A percentile compares a stretch with the other conserved stretches of the same genome.
Evolutionary conservation across 1,140 invertebrate genomes (phyloP).

Genomic region (Pogonognathellus flavescens): DNA sequence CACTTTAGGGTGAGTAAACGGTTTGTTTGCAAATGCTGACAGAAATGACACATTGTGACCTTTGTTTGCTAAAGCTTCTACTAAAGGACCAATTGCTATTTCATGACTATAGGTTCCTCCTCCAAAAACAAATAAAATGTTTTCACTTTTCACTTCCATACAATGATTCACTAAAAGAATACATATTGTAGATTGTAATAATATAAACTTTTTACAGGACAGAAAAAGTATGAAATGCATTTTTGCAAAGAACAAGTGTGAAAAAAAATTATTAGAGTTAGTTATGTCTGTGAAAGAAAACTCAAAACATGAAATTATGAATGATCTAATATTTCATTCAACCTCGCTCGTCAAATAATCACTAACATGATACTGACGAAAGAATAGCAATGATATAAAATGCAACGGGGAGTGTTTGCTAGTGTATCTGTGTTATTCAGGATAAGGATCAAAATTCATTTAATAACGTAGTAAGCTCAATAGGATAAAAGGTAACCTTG

Average conservation of each 20-base stretch:
- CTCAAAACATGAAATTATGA: too few relatives aligned
- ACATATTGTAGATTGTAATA: neutral
- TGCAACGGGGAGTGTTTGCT: too few relatives aligned
- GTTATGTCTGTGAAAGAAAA: too few relatives aligned
- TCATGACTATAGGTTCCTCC: slow-evolving; percentile 53
- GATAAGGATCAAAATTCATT: too few relatives aligned
- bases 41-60: slow-evolving; percentile 60
- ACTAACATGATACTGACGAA: too few relatives aligned
- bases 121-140: slow-evolving; percentile 52
- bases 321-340: too few relatives aligned
- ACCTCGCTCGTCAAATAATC: too few relatives aligned
- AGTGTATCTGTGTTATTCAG: too few relatives aligned
- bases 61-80: slow-evolving; percentile 51
- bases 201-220: neutral
- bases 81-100: slow-evolving; percentile 50
- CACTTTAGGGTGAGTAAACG: slow-evolving; percentile 14
- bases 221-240: neutral
- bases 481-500: too few relatives aligned
- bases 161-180: neutral
- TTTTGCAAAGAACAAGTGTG: neutral
- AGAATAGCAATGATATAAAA: too few relatives aligned
- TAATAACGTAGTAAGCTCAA: too few relatives aligned
- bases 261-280: neutral
- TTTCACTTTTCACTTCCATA: slow-evolving; percentile 5
- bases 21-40: slow-evolving; percentile 47